Evolutionary conservation across 2,113 vertebrate species (phyloP).

Genomic region (Phainopepla nitens): DNA sequence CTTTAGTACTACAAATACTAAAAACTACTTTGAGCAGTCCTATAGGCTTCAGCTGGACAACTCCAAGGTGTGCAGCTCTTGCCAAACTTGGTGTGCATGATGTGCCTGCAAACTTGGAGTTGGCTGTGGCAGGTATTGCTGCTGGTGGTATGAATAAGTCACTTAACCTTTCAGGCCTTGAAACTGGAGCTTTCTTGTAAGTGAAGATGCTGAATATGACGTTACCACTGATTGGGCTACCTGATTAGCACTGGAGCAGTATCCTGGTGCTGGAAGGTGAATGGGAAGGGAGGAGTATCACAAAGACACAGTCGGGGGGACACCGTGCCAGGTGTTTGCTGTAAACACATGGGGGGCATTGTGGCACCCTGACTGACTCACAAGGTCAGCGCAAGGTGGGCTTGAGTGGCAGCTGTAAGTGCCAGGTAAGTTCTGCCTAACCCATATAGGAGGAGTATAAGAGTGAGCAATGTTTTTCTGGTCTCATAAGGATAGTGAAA

Average conservation of each 20-base stretch:
- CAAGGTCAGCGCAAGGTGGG: accelerated
- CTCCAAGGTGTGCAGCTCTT: not conserved
- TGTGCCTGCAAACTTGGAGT: not conserved
- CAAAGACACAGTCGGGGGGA: accelerated
- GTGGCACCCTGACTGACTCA: not conserved
- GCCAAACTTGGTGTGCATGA: not conserved
- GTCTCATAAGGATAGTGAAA: not conserved
- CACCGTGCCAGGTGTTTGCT: not conserved
- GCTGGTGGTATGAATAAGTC: not conserved
- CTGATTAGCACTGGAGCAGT: not conserved
- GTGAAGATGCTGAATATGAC: not conserved
- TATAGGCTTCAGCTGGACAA: not conserved
- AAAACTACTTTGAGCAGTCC: not conserved
- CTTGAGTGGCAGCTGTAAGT: not conserved
- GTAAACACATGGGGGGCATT: accelerated
- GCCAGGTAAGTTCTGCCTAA: not conserved
- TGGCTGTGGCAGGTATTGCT: not conserved
- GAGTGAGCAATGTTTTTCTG: not conserved
- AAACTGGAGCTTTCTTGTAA: not conserved
- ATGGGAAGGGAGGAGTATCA: not conserved
- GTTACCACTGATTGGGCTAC: not conserved
- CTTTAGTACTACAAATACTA: not conserved
- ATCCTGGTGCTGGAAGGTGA: not conserved
- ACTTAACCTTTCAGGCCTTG: not conserved
- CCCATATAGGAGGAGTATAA: not conserved